Base-by-base conservation (phyloP, 1,140 invertebrate genomes). In the Drosophila sulfurigaster region DNA sequence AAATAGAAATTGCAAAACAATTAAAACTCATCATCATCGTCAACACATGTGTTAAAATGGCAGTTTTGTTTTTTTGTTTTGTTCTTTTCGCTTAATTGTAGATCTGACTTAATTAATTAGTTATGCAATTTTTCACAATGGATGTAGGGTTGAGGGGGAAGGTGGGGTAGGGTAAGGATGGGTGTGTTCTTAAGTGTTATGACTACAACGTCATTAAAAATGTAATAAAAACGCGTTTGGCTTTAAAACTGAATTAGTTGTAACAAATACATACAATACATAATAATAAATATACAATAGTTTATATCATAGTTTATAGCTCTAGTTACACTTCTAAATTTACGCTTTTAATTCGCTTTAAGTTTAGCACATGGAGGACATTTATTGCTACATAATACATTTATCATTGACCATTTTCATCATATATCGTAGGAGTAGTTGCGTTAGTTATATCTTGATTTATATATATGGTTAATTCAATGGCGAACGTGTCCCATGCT, bases 361-460 rank as follows among this genome's bases (percentile, higher is more conserved):
- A 60, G 78, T 92, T 92, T 92, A 91, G 91, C 91, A 92, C 91
- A 92, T 92, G 91, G 91, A 92, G 91, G 87, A 89, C 83, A 82
- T 89, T 86, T 85, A 87, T 85, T 71, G 72, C 83, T 90, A 91
- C 71, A 72, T 89, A 88, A 89, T 89, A 89, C 83, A 87, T 75
- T 80, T 58, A 80, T 67, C 72, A 58, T 71, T 32, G 57, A 30
- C 49, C 35, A 32, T 48, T 48, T 16, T 20, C 38, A 35, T 25
- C 20, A 25, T 25, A 4, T 72, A 51, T 72, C 64, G 49, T 72
- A 76, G 79, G 74, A 64, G 49, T 71, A 52, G 48, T 74, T 65
- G 30, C 45, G 10, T 51, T 41, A 46, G 58, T 28, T 68, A 25
- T 54, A 28, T 51, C 15, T 25, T 25, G 20, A 25, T 25, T 25